Evolutionary conservation across 1,140 invertebrate genomes (phyloP).

Genomic region (Leptopilina boulardi): DNA sequence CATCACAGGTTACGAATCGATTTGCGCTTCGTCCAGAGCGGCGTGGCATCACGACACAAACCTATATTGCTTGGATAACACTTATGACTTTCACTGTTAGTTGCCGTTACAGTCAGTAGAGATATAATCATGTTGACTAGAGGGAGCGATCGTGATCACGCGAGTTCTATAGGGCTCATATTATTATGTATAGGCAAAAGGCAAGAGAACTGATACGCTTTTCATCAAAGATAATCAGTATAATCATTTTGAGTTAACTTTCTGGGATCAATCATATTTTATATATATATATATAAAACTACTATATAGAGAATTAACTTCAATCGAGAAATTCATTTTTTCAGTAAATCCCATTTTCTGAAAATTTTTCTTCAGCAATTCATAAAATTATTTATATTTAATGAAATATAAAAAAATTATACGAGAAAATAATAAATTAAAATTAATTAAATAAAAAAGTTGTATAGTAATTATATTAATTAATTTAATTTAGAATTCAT

Average conservation of each 20-base stretch:
- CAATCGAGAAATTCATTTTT: background rate
- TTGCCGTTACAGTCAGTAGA: conserved; percentile 31
- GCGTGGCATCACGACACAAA: conserved; percentile 15
- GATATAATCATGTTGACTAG: conserved; percentile 32
- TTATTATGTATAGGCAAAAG: no score
- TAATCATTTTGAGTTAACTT: background rate
- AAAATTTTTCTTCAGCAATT: background rate
- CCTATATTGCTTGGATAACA: conserved; percentile 22
- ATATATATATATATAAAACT: background rate
- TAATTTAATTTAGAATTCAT: no score
- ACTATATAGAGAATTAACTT: background rate
- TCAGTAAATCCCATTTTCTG: background rate
- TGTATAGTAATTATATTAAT: no score
- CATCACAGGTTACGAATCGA: conserved; percentile 14
- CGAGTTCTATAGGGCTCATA: background rate
- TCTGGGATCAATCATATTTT: background rate
- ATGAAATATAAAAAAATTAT: no score
- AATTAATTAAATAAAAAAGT: no score
- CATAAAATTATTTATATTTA: no score
- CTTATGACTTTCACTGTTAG: conserved; percentile 44
- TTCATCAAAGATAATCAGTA: background rate
- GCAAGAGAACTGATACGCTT: background rate
- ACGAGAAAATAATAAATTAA: no score
- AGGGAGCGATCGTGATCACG: background rate
- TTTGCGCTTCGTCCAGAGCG: background rate